These are phyloP conservation scores for Agriopis marginaria DNA, from an alignment of 2,888 invertebrate genomes.

Conservation along the genomic window DNA sequence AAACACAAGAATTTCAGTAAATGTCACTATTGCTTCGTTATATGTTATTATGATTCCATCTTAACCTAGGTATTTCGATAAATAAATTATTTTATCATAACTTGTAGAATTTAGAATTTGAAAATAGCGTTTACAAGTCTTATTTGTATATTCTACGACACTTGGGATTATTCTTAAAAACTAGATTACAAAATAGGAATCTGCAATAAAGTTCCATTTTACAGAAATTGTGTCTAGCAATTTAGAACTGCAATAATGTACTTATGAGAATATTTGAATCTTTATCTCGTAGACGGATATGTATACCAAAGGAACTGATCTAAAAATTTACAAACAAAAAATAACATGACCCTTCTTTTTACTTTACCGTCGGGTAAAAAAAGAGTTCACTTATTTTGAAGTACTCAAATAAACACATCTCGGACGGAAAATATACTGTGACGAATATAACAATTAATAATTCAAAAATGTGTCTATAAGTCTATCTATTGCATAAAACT, in stretches of 20 bases:
- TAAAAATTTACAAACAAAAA: not conserved
- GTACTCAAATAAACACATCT: conserved; percentile 41
- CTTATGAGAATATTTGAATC: conserved; percentile 29
- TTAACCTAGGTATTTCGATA: conserved; percentile 60
- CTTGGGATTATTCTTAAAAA: conserved; percentile 74
- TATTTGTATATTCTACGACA: conserved; percentile 46
- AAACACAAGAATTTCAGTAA: conserved; percentile 10
- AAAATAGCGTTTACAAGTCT: conserved; percentile 50
- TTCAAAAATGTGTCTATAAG: conserved; percentile 3
- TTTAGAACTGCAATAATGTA: conserved; percentile 43
- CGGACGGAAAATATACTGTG: conserved; percentile 66
- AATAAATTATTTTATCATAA: conserved; percentile 63
- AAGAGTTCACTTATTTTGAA: conserved; percentile 3
- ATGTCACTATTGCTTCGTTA: conserved; percentile 24
- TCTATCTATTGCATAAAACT: conserved; percentile 2
- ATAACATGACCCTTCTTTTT: no score
- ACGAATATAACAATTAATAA: not conserved
- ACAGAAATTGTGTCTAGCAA: conserved; percentile 38
- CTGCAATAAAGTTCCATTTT: conserved; percentile 72
- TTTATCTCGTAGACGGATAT: conserved; percentile 36
- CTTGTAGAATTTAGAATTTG: conserved; percentile 61
- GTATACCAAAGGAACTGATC: conserved; percentile 23
- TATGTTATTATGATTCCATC: conserved; percentile 56
- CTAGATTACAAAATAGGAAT: conserved; percentile 83
- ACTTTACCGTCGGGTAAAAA: not conserved